Evolutionary conservation across 2,113 vertebrate genomes (phyloP).

Genomic region (Harpagus bidentatus): DNA sequence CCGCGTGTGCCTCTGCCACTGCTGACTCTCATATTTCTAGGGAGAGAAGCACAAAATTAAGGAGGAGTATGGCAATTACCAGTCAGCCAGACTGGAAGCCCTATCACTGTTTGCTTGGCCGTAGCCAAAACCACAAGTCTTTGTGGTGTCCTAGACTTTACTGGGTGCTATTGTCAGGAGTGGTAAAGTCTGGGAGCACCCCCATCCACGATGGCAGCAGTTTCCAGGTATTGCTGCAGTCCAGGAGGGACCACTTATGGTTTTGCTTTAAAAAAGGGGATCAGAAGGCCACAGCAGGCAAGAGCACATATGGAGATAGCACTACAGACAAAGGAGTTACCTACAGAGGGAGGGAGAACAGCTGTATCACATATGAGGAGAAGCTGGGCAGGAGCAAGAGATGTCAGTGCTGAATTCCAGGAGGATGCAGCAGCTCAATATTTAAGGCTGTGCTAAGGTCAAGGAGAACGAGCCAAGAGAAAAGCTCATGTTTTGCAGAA

Average conservation of each 20-base stretch:
- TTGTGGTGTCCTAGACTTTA: neutral
- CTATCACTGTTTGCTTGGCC: neutral
- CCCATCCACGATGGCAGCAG: neutral
- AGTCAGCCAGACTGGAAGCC: neutral
- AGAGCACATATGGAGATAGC: neutral
- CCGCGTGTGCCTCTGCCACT: neutral
- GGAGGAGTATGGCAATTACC: neutral
- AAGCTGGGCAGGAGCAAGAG: neutral
- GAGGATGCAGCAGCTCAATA: neutral
- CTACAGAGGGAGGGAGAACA: neutral
- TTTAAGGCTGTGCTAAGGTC: neutral
- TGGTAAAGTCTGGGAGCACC: neutral
- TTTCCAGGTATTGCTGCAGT: neutral
- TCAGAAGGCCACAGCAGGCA: neutral
- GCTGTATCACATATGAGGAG: neutral
- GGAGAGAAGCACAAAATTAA: neutral
- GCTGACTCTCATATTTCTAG: neutral
- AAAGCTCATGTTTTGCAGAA: constrained; percentile 21
- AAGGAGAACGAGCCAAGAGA: neutral
- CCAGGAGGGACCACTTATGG: neutral
- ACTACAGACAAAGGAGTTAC: neutral
- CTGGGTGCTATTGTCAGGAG: neutral
- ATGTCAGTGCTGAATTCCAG: neutral
- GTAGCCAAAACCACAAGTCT: neutral
- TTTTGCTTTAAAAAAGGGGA: neutral